phyloP scores from a whole-genome alignment of 2,113 vertebrate genomes.

The Halichoeres trimaculatus region DNA sequence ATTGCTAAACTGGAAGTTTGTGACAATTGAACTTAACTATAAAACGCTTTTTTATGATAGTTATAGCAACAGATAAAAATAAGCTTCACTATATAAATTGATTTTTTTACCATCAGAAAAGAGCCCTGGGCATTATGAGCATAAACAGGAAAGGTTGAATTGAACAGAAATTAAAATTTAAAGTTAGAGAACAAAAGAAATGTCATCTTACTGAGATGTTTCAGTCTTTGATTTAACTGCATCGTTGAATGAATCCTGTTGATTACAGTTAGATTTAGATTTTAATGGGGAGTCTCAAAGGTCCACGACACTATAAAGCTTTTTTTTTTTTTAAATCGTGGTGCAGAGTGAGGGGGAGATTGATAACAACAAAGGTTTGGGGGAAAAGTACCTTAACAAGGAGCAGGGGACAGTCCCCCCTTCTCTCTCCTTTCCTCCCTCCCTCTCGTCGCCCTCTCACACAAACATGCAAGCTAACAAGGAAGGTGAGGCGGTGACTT shows the following conservation, averaged over 20 bases:
- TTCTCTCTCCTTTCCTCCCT: slow-evolving; percentile 11
- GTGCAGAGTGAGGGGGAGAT: slow-evolving; percentile 67
- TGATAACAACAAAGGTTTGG: slow-evolving; percentile 61
- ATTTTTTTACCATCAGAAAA: no score
- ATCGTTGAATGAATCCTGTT: neutral
- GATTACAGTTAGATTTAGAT: slow-evolving; percentile 7
- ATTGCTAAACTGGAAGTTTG: no score
- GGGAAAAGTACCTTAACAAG: slow-evolving; percentile 72
- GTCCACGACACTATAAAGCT: slow-evolving; percentile 21
- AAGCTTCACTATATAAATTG: no score
- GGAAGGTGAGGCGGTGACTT: slow-evolving; percentile 66
- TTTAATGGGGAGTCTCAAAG: slow-evolving; percentile 34
- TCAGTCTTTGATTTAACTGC: neutral
- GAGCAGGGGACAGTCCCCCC: slow-evolving; percentile 67
- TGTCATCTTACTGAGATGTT: neutral
- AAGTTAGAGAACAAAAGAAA: neutral
- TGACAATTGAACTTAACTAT: no score
- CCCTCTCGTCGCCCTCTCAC: slow-evolving; percentile 18
- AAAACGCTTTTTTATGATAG: no score
- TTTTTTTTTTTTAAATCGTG: slow-evolving; percentile 11
- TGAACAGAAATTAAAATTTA: neutral
- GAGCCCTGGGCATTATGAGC: neutral
- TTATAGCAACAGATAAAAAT: no score
- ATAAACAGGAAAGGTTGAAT: neutral
- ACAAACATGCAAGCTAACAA: slow-evolving; percentile 41